Evolutionary conservation across 2,888 invertebrate species (phyloP).

Genomic region (Agrotis ipsilon): DNA sequence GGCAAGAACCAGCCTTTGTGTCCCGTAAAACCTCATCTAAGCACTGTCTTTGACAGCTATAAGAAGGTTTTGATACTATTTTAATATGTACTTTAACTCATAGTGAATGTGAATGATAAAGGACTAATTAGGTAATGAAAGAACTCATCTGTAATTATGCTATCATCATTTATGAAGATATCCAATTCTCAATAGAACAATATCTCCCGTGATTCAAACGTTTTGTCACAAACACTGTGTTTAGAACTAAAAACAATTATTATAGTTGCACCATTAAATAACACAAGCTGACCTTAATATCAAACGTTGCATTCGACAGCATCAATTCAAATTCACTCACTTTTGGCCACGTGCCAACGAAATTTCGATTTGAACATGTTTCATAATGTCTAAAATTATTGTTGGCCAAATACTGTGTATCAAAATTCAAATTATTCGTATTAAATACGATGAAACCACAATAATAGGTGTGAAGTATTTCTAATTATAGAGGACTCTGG

Average conservation of each 20-base stretch:
- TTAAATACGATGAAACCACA: conserved; percentile 8
- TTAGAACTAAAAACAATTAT: conserved; percentile 28
- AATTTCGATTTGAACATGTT: conserved; percentile 22
- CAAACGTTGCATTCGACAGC: conserved; percentile 47
- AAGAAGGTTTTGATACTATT: too few species aligned
- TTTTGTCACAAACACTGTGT: neutral
- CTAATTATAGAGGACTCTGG: neutral
- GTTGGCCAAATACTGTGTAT: conserved; percentile 7
- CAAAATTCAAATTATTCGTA: conserved; percentile 24
- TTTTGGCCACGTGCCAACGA: conserved; percentile 44
- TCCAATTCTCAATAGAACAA: too few species aligned
- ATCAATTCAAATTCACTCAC: conserved; percentile 40
- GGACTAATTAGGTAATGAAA: too few species aligned
- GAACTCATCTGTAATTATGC: neutral
- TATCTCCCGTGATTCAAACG: neutral
- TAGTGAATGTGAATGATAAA: too few species aligned
- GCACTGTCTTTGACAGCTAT: too few species aligned
- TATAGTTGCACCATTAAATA: conserved; percentile 12
- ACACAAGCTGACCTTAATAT: conserved; percentile 28
- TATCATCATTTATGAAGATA: neutral
- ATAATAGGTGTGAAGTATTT: neutral
- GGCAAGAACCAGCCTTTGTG: too few species aligned
- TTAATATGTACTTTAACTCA: neutral
- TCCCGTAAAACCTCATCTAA: too few species aligned
- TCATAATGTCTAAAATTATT: conserved; percentile 17